Conservation (phyloP, 37 sponge, comb jelly and placozoan species). For the Crambe crambe region DNA sequence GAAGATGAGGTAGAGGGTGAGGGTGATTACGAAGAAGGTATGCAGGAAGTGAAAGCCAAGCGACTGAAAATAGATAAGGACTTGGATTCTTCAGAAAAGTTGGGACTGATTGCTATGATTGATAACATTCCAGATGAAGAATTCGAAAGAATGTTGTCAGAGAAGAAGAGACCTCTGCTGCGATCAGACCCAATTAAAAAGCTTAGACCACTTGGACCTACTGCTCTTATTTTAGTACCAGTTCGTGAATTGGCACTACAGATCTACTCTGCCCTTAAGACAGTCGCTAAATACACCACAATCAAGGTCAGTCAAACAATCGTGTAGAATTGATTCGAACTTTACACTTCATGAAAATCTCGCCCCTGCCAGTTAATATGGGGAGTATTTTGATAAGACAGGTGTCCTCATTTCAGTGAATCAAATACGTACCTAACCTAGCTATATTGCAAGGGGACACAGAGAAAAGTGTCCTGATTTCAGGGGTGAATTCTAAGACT, state of each 20-base stretch:
- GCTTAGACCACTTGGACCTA: background rate
- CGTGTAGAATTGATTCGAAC: background rate
- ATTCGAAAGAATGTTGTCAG: slow-evolving; percentile 51
- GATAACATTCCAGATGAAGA: slow-evolving; percentile 73
- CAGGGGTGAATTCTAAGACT: too few relatives aligned
- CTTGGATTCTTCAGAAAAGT: too few relatives aligned
- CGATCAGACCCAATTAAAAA: background rate
- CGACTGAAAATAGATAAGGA: slow-evolving; percentile 11
- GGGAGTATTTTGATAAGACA: too few relatives aligned
- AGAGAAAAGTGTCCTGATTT: too few relatives aligned
- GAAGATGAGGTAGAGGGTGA: slow-evolving; percentile 11
- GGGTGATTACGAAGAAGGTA: slow-evolving; percentile 21
- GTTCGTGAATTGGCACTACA: slow-evolving; percentile 95
- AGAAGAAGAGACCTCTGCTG: background rate
- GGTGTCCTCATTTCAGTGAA: too few relatives aligned
- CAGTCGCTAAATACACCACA: slow-evolving; percentile 78
- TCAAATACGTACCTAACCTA: too few relatives aligned
- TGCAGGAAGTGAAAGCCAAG: slow-evolving; percentile 7
- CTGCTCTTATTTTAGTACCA: slow-evolving; percentile 86
- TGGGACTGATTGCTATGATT: slow-evolving; percentile 7
- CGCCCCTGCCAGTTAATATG: too few relatives aligned
- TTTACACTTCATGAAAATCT: too few relatives aligned
- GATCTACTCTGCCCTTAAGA: slow-evolving; percentile 72
- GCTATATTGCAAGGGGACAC: too few relatives aligned
- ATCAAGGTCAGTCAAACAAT: slow-evolving; percentile 51